Base-by-base conservation (phyloP, 2,113 vertebrate genomes). In the Lampris incognitus region DNA sequence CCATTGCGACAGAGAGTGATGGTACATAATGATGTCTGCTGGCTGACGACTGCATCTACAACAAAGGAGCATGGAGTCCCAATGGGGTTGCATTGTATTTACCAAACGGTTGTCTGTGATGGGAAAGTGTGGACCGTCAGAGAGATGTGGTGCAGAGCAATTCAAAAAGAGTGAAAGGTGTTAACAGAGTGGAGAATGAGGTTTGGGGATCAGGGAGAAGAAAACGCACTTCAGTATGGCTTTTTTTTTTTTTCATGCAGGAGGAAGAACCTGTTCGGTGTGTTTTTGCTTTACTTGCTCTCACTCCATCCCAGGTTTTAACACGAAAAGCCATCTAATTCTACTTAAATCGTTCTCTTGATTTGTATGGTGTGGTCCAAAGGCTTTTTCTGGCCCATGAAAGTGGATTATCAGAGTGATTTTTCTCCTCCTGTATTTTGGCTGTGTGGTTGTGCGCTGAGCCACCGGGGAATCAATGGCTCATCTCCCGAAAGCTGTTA, bases 321-420 rank as follows among this genome's bases (percentile, higher is more conserved):
- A 7, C 59, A 76, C 59, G 74, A 70, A 72, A 73, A 74, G 38
- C 11, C 39, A 49, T 60, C 52, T 59, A 59, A 62, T 76, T 69
- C 66, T 49, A 49, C 24, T 41, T 42, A 59, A 76, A 72, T 71
- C 60, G 74, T 67, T 51, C 66, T 50, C 79, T 64, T 76, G 24
- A 75, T 72, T 83, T 63, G 41, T 55, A 73, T 55, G 51, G 56
- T 70, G 58, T 82, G 69, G 76, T 82, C 67, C 60, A 59, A 42
- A 58, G 65, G 66, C 70, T 85, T 82, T 87, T 85, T 81, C 61
- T 66, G 52, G 67, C 13, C 74, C 80, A 73, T 85, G 78, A 84
- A 90, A 85, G 78, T 87, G 77, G 86, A 91, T 89, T 85, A 90
- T 86, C 74, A 71, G 59, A 54, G 41, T 70, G 83, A 72, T 73